Base-by-base conservation (phyloP, 2,888 invertebrate species). In the Coleophora flavipennella region DNA sequence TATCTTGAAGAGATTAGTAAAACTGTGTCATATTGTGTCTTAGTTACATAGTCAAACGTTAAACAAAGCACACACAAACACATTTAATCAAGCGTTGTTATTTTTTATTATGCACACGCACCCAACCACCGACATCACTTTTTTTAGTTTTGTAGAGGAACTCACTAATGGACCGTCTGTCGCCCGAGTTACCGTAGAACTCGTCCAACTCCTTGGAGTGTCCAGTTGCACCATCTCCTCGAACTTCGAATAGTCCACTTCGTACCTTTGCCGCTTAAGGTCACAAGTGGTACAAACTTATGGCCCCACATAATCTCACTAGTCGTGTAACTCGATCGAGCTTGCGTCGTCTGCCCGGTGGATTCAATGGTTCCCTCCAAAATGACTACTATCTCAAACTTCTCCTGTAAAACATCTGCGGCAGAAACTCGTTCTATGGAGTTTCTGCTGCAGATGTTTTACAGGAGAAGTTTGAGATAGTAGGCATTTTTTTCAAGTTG, bases 181-280 rank as follows among this genome's bases (percentile, higher is more conserved):
- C 88, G 44, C 77, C 72, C 59, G 87, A 86, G 50, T 83, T 79
- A 50, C 86, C 86, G 63, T 90, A 89, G 66, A 89, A 90, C 53
- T 89, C 89, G 34, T 87, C 85, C 53, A 90, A 67, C 53, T 90
- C 90, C 49, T 87, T 87, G 28, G 28, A 8, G 10, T 27, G 28
- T 27, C 28, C 8, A 27, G 8, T 2, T 8, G 28, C 8, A 27
- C 28, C 0, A 90, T 90, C 49, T 86, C 87, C 59, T 92, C 90
- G 67, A 92, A 92, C 43, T 88, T 81, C 9, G 88, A 87, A 62
- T 91, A 91, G 65, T 92, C 90, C n/a, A 90, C 89, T 45, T 87
- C 85, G 55, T 27, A 27, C 8, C 28, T 10, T 27, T 27, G 28
- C 1, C 28, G 28, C 28, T 10, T 27, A 2, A 9, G 28, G 28